phyloP scores from a whole-genome alignment of 92 coral and sea anemone species.

The Parazoanthus atlanticus region DNA sequence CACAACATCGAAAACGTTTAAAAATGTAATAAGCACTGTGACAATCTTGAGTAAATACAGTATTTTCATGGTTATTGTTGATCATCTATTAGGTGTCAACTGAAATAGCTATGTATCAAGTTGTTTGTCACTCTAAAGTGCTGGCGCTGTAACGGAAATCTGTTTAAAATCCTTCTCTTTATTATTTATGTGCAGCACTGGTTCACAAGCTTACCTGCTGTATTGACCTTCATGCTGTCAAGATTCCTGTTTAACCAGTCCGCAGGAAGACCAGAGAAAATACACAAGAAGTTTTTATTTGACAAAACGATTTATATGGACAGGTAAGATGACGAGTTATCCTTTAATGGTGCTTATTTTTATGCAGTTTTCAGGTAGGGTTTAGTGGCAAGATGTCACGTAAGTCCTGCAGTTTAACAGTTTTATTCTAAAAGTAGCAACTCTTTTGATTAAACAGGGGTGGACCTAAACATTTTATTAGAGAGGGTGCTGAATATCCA shows the following conservation, averaged over 20 bases:
- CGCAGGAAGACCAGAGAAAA: constrained; percentile 84
- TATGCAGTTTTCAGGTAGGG: no score
- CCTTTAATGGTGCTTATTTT: background rate
- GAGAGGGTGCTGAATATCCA: no score
- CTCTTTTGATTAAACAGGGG: no score
- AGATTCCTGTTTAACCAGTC: constrained; percentile 85
- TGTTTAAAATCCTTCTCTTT: background rate
- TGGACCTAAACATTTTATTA: no score
- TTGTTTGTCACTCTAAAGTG: background rate
- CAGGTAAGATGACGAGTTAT: constrained; percentile 57
- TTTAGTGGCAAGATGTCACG: no score
- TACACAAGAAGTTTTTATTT: constrained; percentile 79
- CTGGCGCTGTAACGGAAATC: background rate
- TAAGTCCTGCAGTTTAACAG: no score
- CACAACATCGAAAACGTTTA: no score
- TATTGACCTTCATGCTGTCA: constrained; percentile 85
- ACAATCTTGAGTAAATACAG: no score
- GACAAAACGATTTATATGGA: constrained; percentile 87
- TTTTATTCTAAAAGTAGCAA: no score
- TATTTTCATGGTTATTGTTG: no score
- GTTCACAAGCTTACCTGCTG: constrained; percentile 92
- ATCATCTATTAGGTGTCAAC: background rate
- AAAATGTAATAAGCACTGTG: no score
- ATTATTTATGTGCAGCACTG: constrained; percentile 66
- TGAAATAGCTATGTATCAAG: background rate